phyloP scores from a whole-genome alignment of 92 coral and sea anemone species.

The Actinostola sp. region DNA sequence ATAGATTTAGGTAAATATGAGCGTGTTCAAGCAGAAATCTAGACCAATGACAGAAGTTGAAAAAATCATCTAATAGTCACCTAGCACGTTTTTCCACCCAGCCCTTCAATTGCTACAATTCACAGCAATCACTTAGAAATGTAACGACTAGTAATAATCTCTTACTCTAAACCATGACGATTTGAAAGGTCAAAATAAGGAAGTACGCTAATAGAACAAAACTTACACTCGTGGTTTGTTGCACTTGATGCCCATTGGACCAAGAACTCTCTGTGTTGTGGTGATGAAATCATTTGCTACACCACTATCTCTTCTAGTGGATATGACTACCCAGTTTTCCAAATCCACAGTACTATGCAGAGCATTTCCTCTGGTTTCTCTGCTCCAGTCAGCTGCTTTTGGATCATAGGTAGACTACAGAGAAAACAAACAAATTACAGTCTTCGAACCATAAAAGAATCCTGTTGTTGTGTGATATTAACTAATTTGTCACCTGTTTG shows the following conservation, averaged over 20 bases:
- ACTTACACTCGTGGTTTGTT: conserved; percentile 51
- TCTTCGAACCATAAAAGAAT: neutral
- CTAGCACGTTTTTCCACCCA: no score
- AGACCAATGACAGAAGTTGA: no score
- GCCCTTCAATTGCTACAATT: no score
- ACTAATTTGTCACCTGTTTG: conserved; percentile 51
- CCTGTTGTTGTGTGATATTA: neutral
- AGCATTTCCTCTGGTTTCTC: conserved; percentile 80
- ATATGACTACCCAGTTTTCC: conserved; percentile 59
- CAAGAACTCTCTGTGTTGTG: conserved; percentile 77
- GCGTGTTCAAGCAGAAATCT: no score
- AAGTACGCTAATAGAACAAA: neutral
- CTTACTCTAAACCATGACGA: no score
- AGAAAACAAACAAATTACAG: neutral
- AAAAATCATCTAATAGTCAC: no score
- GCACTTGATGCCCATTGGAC: conserved; percentile 87
- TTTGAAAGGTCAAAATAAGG: no score
- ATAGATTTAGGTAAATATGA: no score
- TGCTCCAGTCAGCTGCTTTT: conserved; percentile 87
- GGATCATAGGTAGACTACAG: conserved; percentile 73
- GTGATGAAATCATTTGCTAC: conserved; percentile 69
- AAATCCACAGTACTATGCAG: conserved; percentile 79
- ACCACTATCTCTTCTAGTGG: conserved; percentile 52
- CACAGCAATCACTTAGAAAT: no score
- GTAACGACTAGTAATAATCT: no score